Evolutionary conservation across 2,113 vertebrate species (phyloP).

Genomic region (Spilogale gracilis): DNA sequence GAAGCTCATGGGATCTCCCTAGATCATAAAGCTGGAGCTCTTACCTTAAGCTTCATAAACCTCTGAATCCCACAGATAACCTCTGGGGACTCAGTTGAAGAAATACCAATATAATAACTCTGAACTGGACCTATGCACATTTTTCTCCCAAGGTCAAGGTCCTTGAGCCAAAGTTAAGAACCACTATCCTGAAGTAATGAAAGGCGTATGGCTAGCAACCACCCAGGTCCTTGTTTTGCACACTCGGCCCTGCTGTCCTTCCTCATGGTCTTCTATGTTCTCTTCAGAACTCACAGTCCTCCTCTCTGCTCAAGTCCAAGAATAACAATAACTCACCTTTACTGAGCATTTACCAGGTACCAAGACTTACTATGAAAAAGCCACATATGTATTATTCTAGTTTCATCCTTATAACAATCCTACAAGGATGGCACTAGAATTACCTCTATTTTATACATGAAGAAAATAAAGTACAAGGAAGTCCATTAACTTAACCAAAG

Average conservation of each 20-base stretch:
- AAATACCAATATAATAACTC: background rate
- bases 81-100: background rate
- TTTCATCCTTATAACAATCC: background rate
- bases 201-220: background rate
- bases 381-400: background rate
- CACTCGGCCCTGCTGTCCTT: too few species aligned
- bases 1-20: background rate
- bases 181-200: background rate
- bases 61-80: background rate
- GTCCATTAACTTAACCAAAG: background rate
- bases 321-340: background rate
- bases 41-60: background rate
- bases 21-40: background rate
- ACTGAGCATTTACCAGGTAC: background rate
- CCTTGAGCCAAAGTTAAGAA: background rate
- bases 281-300: background rate
- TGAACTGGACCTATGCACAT: background rate
- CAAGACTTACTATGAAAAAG: background rate
- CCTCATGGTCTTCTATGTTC: background rate
- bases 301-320: background rate
- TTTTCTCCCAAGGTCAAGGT: background rate
- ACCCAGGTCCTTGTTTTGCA: background rate
- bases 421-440: background rate
- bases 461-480: background rate
- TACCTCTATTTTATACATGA: background rate